Base-by-base conservation (phyloP, 2,113 vertebrate species). In the Prunella himalayana region DNA sequence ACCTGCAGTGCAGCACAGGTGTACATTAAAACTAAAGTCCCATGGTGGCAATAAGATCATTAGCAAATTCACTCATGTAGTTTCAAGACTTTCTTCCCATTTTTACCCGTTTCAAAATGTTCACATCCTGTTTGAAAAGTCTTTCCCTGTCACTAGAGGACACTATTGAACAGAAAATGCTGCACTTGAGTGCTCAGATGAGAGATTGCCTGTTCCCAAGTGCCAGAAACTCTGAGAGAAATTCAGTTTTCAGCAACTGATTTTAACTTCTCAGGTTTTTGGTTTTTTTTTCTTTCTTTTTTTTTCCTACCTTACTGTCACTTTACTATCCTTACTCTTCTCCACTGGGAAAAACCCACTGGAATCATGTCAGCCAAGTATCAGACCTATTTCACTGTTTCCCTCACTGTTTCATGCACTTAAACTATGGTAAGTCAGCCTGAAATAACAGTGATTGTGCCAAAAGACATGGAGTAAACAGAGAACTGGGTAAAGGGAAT, bases 121-220 rank as follows among this genome's bases (percentile, higher is more conserved):
- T 96, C 73, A 35, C 53, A 22, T 73, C 24, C 44, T 4, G 11
- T 79, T 80, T 85, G 79, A 70, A 77, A 75, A 44, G 44, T 70
- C 33, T 35, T 94, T 92, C 86, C 66, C 11, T 54, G 75, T 78
- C 97, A n/a, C 86, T 95, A 98, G 98, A 97, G 97, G 95, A 96
- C 96, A 95, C 42, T 77, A 39, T 92, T 95, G 94, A 96, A 97
- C 91, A 97, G 96, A 97, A 95, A 97, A 98, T 97, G 27, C 33
- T 24, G 18, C 56, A 16, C 33, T 89, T 39, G 68, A 75, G 63
- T 25, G 41, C 23, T 16, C 31, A 39, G 50, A 31, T 51, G n/a
- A 31, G 39, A 35, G 37, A 45, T 23, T 23, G 39, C 39, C 22
- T 35, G 20, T 51, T 86, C 60, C 75, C 49, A 45, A 68, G 49